A percentile compares a stretch with the other conserved stretches of the same genome.
phyloP scores from a whole-genome alignment of 2,888 invertebrate genomes.

The Drosophila helvetica region DNA sequence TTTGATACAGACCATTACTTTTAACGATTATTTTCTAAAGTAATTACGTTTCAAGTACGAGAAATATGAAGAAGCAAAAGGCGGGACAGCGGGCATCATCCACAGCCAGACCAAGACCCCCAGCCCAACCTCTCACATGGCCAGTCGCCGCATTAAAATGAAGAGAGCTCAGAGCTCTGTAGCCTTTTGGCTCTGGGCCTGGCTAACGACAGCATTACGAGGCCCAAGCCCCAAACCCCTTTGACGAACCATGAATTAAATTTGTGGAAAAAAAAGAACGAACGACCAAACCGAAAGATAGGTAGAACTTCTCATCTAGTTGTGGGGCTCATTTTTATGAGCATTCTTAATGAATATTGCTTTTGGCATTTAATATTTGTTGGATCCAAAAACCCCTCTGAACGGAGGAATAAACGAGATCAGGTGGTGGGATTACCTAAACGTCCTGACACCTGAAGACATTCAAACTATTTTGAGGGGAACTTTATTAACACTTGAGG shows the following conservation, averaged over 20 bases:
- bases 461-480: slow-evolving; percentile 6
- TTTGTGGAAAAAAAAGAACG: slow-evolving; percentile 28
- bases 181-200: not conserved
- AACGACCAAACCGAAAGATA: slow-evolving; percentile 1
- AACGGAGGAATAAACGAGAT: not conserved
- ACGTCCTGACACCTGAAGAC: not conserved
- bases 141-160: slow-evolving; percentile 71
- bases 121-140: slow-evolving; percentile 56
- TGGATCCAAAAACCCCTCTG: slow-evolving; percentile 12
- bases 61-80: slow-evolving; percentile 75
- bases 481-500: slow-evolving; percentile 14
- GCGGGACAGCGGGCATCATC: slow-evolving; percentile 38
- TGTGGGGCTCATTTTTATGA: slow-evolving; percentile 61
- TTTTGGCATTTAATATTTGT: slow-evolving; percentile 70
- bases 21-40: slow-evolving; percentile 83
- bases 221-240: slow-evolving; percentile 51
- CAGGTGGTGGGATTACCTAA: slow-evolving; percentile 21
- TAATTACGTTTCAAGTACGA: slow-evolving; percentile 82
- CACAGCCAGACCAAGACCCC: not conserved
- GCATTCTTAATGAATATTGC: slow-evolving; percentile 75
- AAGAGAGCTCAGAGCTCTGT: slow-evolving; percentile 52
- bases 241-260: slow-evolving; percentile 63
- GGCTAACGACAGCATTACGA: slow-evolving; percentile 63
- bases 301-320: slow-evolving; percentile 41
- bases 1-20: slow-evolving; percentile 83